Evolutionary conservation across 2,888 invertebrate species (phyloP).

Genomic region (Barypeithes pellucidus): DNA sequence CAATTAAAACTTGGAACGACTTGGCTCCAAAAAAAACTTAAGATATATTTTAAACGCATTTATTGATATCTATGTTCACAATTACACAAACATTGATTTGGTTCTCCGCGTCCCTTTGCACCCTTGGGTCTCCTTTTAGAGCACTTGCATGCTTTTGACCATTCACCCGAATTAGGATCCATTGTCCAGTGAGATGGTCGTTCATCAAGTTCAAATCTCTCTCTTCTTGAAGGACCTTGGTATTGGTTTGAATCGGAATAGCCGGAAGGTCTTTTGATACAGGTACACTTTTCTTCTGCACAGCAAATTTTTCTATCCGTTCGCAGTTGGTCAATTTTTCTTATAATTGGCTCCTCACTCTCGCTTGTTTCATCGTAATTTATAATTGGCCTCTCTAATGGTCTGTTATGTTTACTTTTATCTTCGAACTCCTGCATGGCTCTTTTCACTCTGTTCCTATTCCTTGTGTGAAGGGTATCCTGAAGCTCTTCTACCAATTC

Average conservation of each 20-base stretch:
- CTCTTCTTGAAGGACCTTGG: neutral
- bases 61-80: constrained; percentile 45
- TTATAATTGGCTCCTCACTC: constrained; percentile 60
- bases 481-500: constrained; percentile 68
- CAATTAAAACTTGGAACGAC: too few species aligned
- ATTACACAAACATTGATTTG: constrained; percentile 43
- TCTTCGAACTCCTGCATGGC: constrained; percentile 68
- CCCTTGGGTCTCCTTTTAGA: constrained; percentile 24
- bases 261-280: constrained; percentile 6
- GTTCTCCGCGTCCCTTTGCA: constrained; percentile 10
- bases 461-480: constrained; percentile 66
- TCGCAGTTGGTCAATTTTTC: constrained; percentile 57
- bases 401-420: constrained; percentile 65
- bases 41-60: too few species aligned
- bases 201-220: constrained; percentile 6
- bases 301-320: constrained; percentile 48
- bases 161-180: constrained; percentile 56
- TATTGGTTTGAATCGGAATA: constrained; percentile 2
- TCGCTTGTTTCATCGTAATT: constrained; percentile 59
- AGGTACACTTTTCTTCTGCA: constrained; percentile 38
- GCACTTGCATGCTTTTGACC: constrained; percentile 44
- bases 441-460: constrained; percentile 65
- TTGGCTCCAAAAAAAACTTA: too few species aligned
- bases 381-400: constrained; percentile 64
- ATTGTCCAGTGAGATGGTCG: constrained; percentile 54